Evolutionary conservation across 1,140 invertebrate species (phyloP), one percentile per base, ranked within the genome.

Genomic region (Copidosoma floridanum): DNA sequence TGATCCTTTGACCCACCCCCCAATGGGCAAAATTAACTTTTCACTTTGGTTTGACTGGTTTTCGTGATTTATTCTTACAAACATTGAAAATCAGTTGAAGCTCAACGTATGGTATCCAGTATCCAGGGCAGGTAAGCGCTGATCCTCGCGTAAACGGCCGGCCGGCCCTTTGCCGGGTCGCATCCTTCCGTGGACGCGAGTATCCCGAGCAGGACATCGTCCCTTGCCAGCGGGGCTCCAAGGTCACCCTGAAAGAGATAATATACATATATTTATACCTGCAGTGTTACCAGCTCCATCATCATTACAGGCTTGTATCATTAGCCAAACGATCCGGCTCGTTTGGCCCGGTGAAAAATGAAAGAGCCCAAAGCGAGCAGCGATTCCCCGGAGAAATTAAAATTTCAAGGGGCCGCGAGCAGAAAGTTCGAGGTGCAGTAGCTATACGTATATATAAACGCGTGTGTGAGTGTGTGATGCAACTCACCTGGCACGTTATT

Each of bases 81-180:
- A n/a, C n/a, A n/a, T n/a, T n/a, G n/a, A n/a, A n/a, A n/a, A n/a
- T n/a, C n/a, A n/a, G n/a, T n/a, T n/a, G n/a, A n/a, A n/a, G n/a
- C n/a, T n/a, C n/a, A n/a, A n/a, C n/a, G n/a, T n/a, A n/a, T n/a
- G n/a, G n/a, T n/a, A n/a, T n/a, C n/a, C n/a, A n/a, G n/a, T 14
- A 82, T 80, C 77, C 77, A 81, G 29, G 65, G 41, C 1, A 68
- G 67, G 20, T 75, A 63, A 11, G 54, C 50, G 0, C 69, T 64
- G 0, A 85, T 76, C 24, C 79, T 75, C 0, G 80, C 81, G 68
- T 85, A 86, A 23, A 85, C 81, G 2, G 83, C 83, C 1, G 84
- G 84, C 83, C 1, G 84, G 84, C 65, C 74, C 77, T 8, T 65
- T 71, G 1, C 79, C 72, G 23, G 71, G 56, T 73, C 82, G 63